Percentiles rank a stretch among this genome's conserved stretches.
Evolutionary conservation across 2,888 invertebrate genomes (phyloP).

Genomic region (Mamestra brassicae): DNA sequence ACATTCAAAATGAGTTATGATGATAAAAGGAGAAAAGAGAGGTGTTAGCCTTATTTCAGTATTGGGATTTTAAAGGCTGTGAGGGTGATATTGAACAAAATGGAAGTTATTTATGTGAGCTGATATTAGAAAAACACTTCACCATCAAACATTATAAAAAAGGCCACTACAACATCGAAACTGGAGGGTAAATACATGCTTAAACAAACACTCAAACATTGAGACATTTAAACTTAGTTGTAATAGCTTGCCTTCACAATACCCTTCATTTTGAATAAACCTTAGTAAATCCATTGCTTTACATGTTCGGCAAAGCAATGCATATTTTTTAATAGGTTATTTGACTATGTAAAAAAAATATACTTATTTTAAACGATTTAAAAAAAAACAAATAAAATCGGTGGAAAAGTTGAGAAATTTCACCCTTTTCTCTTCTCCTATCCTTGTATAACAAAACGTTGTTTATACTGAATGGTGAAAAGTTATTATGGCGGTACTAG

Average conservation of each 20-base stretch:
- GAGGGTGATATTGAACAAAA: background rate
- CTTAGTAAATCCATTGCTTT: background rate
- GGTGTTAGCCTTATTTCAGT: background rate
- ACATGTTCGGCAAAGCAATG: background rate
- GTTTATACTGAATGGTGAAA: background rate
- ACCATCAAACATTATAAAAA: slow-evolving; percentile 3
- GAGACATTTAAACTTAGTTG: too few species aligned
- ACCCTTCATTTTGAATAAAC: background rate
- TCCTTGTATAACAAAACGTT: background rate
- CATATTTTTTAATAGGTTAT: background rate
- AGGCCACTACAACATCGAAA: slow-evolving; percentile 25
- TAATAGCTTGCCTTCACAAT: background rate
- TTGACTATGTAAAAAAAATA: background rate
- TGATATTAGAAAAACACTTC: slow-evolving; percentile 4
- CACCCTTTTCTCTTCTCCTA: background rate
- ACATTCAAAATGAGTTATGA: background rate
- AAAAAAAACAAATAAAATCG: background rate
- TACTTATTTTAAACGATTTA: background rate
- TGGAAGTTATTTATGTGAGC: background rate
- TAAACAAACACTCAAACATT: slow-evolving; percentile 1
- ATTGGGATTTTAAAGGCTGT: background rate
- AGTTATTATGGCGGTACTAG: background rate
- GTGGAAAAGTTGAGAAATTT: background rate
- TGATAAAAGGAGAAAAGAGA: background rate
- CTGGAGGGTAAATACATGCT: slow-evolving; percentile 21